A percentile compares a stretch with the other conserved stretches of the same genome.
These are phyloP conservation scores for Saturnia pavonia DNA, from an alignment of 2,888 invertebrate genomes.

Conservation along the genomic window DNA sequence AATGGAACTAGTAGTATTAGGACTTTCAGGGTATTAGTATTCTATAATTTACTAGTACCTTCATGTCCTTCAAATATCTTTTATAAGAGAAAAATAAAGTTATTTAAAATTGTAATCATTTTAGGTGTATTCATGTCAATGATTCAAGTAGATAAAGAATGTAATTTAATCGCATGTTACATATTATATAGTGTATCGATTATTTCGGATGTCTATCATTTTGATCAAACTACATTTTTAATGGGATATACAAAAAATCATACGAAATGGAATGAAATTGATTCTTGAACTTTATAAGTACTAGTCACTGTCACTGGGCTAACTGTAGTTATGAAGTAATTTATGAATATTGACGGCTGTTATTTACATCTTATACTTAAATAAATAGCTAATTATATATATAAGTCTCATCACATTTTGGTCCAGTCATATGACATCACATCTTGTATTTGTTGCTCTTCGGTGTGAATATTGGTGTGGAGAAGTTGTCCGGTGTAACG, in stretches of 20 bases:
- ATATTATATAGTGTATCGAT: no score
- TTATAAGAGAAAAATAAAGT: no score
- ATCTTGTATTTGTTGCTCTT: conserved; percentile 69
- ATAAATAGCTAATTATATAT: conserved; percentile 22
- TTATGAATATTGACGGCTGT: background rate
- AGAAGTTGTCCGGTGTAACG: conserved; percentile 69
- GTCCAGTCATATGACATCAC: conserved; percentile 46
- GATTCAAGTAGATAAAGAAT: no score
- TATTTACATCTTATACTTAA: conserved; percentile 25
- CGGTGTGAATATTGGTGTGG: conserved; percentile 66
- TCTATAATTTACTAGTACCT: no score
- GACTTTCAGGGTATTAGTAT: no score
- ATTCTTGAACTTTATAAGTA: background rate
- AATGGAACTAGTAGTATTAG: no score
- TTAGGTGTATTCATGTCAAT: no score
- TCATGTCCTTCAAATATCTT: no score
- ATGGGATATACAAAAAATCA: background rate
- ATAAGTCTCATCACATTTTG: conserved; percentile 47
- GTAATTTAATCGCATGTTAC: no score
- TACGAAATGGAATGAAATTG: background rate
- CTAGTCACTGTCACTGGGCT: background rate
- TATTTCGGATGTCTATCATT: no score
- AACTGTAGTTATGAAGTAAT: background rate
- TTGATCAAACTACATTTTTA: no score
- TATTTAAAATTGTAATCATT: no score